Evolutionary conservation across 2,888 invertebrate genomes (phyloP).

Genomic region (Acronicta psi): DNA sequence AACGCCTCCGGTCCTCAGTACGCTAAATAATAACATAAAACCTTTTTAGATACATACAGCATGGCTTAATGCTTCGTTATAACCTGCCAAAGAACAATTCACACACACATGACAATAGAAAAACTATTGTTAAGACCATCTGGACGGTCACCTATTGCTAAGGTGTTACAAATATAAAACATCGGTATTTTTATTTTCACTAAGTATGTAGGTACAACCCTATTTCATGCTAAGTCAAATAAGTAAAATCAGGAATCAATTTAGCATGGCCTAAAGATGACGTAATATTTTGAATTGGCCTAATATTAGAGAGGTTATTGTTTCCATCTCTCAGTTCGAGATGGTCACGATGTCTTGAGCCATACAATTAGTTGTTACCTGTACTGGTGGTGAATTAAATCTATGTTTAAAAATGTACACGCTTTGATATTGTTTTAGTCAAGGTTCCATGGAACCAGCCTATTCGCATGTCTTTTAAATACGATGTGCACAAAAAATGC

Average conservation of each 20-base stretch:
- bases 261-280: slow-evolving; percentile 72
- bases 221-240: slow-evolving; percentile 60
- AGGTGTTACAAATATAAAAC: too few relatives aligned
- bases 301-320: slow-evolving; percentile 63
- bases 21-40: not conserved
- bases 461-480: slow-evolving; percentile 13
- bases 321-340: slow-evolving; percentile 54
- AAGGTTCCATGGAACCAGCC: slow-evolving; percentile 26
- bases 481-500: slow-evolving; percentile 29
- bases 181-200: too few relatives aligned
- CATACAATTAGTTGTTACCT: slow-evolving; percentile 32
- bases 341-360: slow-evolving; percentile 59
- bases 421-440: slow-evolving; percentile 14
- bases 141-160: too few relatives aligned
- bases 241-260: slow-evolving; percentile 77
- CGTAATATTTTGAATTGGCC: slow-evolving; percentile 65
- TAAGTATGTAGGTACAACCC: too few relatives aligned
- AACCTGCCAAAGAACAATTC: too few relatives aligned
- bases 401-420: slow-evolving; percentile 3
- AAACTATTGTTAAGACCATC: too few relatives aligned
- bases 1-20: slow-evolving; percentile 30
- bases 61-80: not conserved
- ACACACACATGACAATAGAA: too few relatives aligned
- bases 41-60: not conserved
- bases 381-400: slow-evolving; percentile 6